These are phyloP conservation scores for Rhinolophus sinicus DNA, from an alignment of 2,113 vertebrate genomes.

Conservation along the genomic window DNA sequence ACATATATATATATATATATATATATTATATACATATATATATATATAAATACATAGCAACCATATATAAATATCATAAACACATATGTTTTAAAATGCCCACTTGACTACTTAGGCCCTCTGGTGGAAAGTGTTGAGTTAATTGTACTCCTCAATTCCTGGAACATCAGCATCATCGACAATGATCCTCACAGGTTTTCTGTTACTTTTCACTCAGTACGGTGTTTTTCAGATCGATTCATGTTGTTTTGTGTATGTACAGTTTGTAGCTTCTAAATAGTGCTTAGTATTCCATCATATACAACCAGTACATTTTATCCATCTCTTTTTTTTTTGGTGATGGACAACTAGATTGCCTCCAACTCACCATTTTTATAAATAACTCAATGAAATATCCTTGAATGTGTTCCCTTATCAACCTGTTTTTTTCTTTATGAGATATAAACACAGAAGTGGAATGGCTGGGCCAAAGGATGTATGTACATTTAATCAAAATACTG, in stretches of 20 bases:
- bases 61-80: not conserved
- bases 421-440: not conserved
- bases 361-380: not conserved
- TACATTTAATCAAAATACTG: not conserved
- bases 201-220: not conserved
- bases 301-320: not conserved
- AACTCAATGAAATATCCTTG: not conserved
- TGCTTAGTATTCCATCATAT: not conserved
- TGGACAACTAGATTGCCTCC: not conserved
- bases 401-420: not conserved
- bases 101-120: not conserved
- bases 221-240: not conserved
- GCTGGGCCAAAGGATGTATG: not conserved
- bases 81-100: not conserved
- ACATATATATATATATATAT: not conserved
- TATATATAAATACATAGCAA: not conserved
- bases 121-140: not conserved
- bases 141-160: not conserved
- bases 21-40: no score
- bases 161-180: not conserved
- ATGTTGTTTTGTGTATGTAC: not conserved
- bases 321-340: not conserved
- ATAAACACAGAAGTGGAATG: not conserved
- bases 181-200: not conserved
- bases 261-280: slow-evolving; percentile 18